Conservation (phyloP, 1,140 invertebrate genomes). For the Mercenaria mercenaria region DNA sequence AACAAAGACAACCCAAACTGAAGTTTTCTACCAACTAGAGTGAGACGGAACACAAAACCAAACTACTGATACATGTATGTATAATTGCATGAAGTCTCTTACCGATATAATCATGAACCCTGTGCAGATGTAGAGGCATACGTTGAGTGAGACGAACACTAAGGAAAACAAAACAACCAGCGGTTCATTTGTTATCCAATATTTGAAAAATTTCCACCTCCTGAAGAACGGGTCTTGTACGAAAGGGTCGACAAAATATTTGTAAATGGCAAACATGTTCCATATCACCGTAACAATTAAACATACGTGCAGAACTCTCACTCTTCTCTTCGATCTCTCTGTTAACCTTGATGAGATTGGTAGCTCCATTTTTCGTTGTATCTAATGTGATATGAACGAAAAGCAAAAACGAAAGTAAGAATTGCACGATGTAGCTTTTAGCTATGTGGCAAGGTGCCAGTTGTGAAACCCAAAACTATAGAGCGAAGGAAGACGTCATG, state of each 20-base stretch:
- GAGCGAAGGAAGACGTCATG: too few species aligned
- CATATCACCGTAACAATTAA: not conserved
- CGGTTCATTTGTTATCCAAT: slow-evolving; percentile 7
- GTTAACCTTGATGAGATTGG: not conserved
- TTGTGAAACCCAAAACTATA: too few species aligned
- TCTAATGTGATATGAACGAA: too few species aligned
- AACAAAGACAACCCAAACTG: too few species aligned
- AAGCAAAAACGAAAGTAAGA: too few species aligned
- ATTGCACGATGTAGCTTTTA: too few species aligned
- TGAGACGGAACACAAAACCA: too few species aligned
- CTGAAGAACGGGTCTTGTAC: not conserved
- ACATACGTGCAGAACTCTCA: not conserved
- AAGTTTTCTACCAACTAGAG: too few species aligned
- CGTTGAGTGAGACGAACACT: not conserved
- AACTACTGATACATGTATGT: too few species aligned
- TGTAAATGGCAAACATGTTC: not conserved
- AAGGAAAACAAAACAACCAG: not conserved
- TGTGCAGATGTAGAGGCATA: slow-evolving; percentile 15
- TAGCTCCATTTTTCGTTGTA: too few species aligned
- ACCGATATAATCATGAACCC: not conserved
- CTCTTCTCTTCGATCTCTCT: not conserved
- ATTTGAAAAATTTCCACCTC: not conserved
- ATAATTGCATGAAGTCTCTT: too few species aligned
- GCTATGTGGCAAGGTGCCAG: too few species aligned
- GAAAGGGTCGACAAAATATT: not conserved